phyloP scores from a whole-genome alignment of 2,113 vertebrate species.

The Muntiacus reevesi region DNA sequence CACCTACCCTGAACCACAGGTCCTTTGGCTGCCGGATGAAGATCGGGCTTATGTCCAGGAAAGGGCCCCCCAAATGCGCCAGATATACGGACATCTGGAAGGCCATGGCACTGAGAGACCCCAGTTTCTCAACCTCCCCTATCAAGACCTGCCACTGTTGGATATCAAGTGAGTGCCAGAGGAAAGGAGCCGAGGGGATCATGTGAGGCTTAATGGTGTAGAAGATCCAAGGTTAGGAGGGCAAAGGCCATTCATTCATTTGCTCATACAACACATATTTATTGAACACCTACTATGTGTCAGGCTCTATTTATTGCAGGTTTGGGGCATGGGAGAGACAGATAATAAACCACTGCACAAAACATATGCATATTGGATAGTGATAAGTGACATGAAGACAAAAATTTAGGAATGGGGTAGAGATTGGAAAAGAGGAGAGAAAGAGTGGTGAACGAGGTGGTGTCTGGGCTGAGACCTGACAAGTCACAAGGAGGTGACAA shows the following conservation, averaged over 20 bases:
- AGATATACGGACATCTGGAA: slow-evolving; percentile 82
- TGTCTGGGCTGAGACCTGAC: not conserved
- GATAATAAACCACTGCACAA: not conserved
- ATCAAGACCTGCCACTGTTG: slow-evolving; percentile 80
- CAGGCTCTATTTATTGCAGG: not conserved
- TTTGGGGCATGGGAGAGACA: not conserved
- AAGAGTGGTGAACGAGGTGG: not conserved
- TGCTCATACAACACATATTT: not conserved
- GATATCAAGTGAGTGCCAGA: slow-evolving; percentile 85
- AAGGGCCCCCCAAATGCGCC: slow-evolving; percentile 82
- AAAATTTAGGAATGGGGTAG: not conserved
- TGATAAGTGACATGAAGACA: not conserved
- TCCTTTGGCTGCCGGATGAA: slow-evolving; percentile 90
- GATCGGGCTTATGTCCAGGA: slow-evolving; percentile 80
- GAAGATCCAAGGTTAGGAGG: not conserved
- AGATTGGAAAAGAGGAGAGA: not conserved
- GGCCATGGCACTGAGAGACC: slow-evolving; percentile 70
- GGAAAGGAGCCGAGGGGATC: not conserved
- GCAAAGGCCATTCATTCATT: not conserved
- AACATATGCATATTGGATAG: not conserved
- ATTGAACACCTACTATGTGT: not conserved
- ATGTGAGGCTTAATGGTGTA: not conserved
- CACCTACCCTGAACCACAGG: slow-evolving; percentile 76
- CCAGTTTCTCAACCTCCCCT: slow-evolving; percentile 86
- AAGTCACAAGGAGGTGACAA: not conserved